Conservation (phyloP, 2,888 invertebrate species). For the Melieria picta region DNA sequence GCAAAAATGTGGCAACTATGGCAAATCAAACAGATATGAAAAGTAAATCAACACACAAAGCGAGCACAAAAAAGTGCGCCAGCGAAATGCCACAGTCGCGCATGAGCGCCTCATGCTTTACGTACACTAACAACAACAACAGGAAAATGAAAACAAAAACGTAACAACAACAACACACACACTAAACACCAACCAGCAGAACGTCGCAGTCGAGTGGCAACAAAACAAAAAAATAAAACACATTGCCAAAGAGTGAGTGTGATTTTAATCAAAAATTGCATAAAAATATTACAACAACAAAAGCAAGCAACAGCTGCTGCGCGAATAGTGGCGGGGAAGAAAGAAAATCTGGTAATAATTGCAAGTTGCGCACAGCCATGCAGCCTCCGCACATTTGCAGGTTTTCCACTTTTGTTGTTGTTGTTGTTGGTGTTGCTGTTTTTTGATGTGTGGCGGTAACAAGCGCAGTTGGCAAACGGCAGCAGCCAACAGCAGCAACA, state of each 20-base stretch:
- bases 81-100: neutral
- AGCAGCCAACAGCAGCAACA: neutral
- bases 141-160: neutral
- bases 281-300: constrained; percentile 26
- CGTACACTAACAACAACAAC: constrained; percentile 1
- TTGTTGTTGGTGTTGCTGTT: constrained; percentile 12
- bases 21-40: constrained; percentile 37
- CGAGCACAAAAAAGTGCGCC: neutral
- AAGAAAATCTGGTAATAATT: constrained; percentile 31
- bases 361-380: constrained; percentile 24
- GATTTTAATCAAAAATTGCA: constrained; percentile 35
- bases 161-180: neutral
- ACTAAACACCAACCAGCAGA: neutral
- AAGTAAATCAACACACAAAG: constrained; percentile 25
- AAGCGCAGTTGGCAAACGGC: neutral
- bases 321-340: neutral
- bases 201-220: constrained; percentile 11
- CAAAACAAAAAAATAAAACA: constrained; percentile 8
- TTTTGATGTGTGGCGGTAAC: constrained; percentile 17
- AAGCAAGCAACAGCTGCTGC: constrained; percentile 4
- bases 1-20: constrained; percentile 35
- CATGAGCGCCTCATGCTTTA: neutral
- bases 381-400: constrained; percentile 14
- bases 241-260: constrained; percentile 12
- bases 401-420: constrained; percentile 15